Conservation (phyloP, 2,888 invertebrate species). For the Campoplex nolae region DNA sequence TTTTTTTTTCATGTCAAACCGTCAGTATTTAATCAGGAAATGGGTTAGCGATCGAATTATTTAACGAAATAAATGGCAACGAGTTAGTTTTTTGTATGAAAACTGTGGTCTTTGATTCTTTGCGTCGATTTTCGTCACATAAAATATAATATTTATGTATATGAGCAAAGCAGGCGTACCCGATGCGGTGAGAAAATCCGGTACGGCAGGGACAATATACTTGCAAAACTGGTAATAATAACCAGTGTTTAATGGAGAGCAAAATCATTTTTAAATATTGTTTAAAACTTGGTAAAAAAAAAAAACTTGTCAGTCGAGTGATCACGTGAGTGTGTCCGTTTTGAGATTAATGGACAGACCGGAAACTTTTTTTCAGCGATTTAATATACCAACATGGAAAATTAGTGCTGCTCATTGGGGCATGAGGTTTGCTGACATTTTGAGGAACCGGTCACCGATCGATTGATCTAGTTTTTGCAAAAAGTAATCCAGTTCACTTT, state of each 20-base stretch:
- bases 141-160: constrained; percentile 16
- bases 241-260: constrained; percentile 28
- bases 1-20: neutral
- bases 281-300: constrained; percentile 57
- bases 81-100: constrained; percentile 5
- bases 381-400: constrained; percentile 19
- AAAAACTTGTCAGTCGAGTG: constrained; percentile 17
- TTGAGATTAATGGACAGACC: constrained; percentile 39
- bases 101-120: neutral
- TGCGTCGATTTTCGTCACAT: neutral
- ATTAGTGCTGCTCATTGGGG: constrained; percentile 49
- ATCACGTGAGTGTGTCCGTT: neutral
- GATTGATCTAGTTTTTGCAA: constrained; percentile 27
- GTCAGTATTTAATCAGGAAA: neutral
- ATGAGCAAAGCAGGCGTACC: constrained; percentile 24
- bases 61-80: constrained; percentile 3
- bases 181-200: constrained; percentile 44
- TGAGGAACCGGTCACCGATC: constrained; percentile 56
- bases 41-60: neutral
- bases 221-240: constrained; percentile 42
- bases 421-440: constrained; percentile 62
- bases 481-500: constrained; percentile 16
- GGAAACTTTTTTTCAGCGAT: constrained; percentile 47
- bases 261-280: constrained; percentile 38
- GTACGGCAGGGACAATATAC: constrained; percentile 37